Evolutionary conservation across 2,113 vertebrate species (phyloP).

Genomic region (Zapornia atra): DNA sequence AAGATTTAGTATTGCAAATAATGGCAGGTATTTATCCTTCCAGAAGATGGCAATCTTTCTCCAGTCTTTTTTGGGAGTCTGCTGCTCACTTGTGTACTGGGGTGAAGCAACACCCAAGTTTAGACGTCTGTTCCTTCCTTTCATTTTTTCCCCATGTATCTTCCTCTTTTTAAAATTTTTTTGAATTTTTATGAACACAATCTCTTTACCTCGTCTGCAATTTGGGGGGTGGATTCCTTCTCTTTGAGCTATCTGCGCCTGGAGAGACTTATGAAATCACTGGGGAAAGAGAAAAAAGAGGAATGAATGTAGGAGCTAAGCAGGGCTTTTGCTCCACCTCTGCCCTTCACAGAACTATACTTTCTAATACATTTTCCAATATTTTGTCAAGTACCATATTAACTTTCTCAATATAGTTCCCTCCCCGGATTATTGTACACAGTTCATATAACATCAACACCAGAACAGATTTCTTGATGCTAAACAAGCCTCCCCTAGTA

Average conservation of each 20-base stretch:
- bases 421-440: background rate
- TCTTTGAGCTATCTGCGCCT: background rate
- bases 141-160: background rate
- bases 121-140: background rate
- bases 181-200: background rate
- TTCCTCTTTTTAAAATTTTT: background rate
- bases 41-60: constrained; percentile 67
- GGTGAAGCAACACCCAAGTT: background rate
- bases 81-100: background rate
- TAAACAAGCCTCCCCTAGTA: background rate
- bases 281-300: background rate
- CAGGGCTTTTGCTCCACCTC: background rate
- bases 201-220: background rate
- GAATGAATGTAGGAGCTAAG: background rate
- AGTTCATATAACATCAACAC: background rate
- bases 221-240: background rate
- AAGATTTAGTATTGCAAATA: background rate
- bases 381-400: background rate
- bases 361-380: background rate
- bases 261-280: background rate
- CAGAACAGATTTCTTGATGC: background rate
- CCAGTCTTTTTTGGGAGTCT: background rate
- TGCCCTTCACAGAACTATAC: background rate
- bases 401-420: background rate
- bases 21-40: constrained; percentile 51